phyloP scores from a whole-genome alignment of 1,140 invertebrate species.

The Palaemon carinicauda region DNA sequence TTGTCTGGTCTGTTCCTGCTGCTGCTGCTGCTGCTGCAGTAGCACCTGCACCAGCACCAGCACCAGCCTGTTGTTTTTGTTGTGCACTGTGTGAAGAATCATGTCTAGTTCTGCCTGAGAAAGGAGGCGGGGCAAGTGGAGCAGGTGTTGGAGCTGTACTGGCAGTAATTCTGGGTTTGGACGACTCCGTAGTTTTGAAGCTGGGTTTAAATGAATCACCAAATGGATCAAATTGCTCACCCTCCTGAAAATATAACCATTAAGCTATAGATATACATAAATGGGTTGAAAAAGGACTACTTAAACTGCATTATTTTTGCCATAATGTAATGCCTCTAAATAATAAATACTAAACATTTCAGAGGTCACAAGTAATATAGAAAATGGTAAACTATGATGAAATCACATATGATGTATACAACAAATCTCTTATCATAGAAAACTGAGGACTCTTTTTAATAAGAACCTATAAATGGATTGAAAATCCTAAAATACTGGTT shows the following conservation, averaged over 20 bases:
- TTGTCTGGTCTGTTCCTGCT: conserved; percentile 20
- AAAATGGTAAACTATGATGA: too few species aligned
- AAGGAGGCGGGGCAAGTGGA: conserved; percentile 55
- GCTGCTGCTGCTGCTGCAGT: conserved; percentile 18
- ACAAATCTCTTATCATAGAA: too few species aligned
- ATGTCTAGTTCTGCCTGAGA: conserved; percentile 59
- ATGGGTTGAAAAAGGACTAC: too few species aligned
- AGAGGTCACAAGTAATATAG: too few species aligned
- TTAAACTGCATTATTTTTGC: too few species aligned
- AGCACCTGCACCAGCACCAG: conserved; percentile 7
- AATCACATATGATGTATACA: too few species aligned
- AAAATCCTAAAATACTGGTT: too few species aligned
- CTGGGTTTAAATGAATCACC: conserved; percentile 58
- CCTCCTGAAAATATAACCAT: conserved; percentile 26
- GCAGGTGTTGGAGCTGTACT: conserved; percentile 58
- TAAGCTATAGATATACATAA: too few species aligned
- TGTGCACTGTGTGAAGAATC: conserved; percentile 38
- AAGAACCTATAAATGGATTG: too few species aligned
- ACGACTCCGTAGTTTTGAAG: conserved; percentile 32
- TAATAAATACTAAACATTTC: too few species aligned
- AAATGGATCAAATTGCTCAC: conserved; percentile 55
- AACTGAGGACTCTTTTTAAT: too few species aligned
- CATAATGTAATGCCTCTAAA: too few species aligned
- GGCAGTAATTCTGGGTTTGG: conserved; percentile 47
- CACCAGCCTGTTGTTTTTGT: conserved; percentile 26